Evolutionary conservation across 2,888 invertebrate species (phyloP).

Genomic region (Hoplodrina ambigua): DNA sequence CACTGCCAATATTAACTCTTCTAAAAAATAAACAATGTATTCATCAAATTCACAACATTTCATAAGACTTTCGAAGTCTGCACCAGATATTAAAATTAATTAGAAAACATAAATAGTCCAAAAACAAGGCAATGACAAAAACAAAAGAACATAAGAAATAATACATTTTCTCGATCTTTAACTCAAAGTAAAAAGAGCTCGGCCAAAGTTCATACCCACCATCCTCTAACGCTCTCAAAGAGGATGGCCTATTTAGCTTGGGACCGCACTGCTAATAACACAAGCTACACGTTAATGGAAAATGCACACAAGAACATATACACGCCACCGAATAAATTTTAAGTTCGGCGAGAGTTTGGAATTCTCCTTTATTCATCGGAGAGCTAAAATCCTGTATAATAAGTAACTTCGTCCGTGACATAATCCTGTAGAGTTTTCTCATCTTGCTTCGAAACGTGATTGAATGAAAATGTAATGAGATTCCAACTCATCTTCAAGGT

Average conservation of each 20-base stretch:
- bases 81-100: too few species aligned
- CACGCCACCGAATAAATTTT: slow-evolving; percentile 29
- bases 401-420: slow-evolving; percentile 36
- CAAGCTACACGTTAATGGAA: slow-evolving; percentile 31
- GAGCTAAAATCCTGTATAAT: slow-evolving; percentile 22
- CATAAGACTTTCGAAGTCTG: too few species aligned
- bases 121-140: background rate
- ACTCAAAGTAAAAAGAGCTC: background rate
- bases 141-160: background rate
- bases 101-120: background rate
- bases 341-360: slow-evolving; percentile 36
- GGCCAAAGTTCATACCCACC: background rate
- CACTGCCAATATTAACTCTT: too few species aligned
- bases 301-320: slow-evolving; percentile 37
- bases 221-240: slow-evolving; percentile 11
- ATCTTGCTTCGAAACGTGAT: slow-evolving; percentile 37
- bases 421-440: slow-evolving; percentile 42
- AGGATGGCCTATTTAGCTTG: slow-evolving; percentile 19
- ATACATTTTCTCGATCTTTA: background rate
- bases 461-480: slow-evolving; percentile 39
- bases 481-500: slow-evolving; percentile 30
- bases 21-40: too few species aligned
- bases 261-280: slow-evolving; percentile 19
- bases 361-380: slow-evolving; percentile 8
- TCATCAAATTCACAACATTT: too few species aligned